Base-by-base conservation (phyloP, 2,113 vertebrate genomes). In the Eretmochelys imbricata region DNA sequence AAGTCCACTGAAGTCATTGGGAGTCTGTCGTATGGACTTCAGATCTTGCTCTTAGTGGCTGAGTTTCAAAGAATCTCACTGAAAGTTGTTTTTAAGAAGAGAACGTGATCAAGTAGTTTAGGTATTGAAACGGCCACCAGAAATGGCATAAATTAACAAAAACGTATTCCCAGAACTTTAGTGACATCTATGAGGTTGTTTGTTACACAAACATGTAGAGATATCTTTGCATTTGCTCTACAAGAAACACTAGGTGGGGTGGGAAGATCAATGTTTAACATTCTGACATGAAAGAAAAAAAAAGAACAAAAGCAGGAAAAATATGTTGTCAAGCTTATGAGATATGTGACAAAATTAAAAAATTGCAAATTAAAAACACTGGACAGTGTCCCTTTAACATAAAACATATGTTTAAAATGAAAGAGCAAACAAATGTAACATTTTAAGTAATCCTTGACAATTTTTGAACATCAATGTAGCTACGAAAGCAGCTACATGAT, bases 351-450 rank as follows among this genome's bases (percentile, higher is more conserved):
- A 93, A 94, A 92, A 59, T 93, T 97, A 75, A 78, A 95, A 92
- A 93, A 89, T 69, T 16, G 95, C 48, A 96, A 91, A 93, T 72
- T 78, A 88, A 87, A 84, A 46, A 38, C 55, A 94, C 38, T 82
- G 55, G 31, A 96, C 82, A 95, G 55, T 79, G 94, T 97, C 49
- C 87, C 80, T 94, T 98, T 92, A 97, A 95, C 65, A 89, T 50
- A 53, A 48, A 89, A 90, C 82, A 92, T 5, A 88, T 54, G 84
- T 93, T 95, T 97, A 88, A 95, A 95, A 92, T 46, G 16, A 51
- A 96, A 93, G 93, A 50, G 49, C 27, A 95, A 97, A 17, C 48
- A 91, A 89, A 49, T 65, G 79, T 88, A 78, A 31, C 81, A n/a
- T 92, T 93, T 90, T 57, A 88, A 95, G 79, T 51, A 84, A 87